phyloP scores from a whole-genome alignment of 2,113 vertebrate genomes.

The Hypomesus transpacificus region DNA sequence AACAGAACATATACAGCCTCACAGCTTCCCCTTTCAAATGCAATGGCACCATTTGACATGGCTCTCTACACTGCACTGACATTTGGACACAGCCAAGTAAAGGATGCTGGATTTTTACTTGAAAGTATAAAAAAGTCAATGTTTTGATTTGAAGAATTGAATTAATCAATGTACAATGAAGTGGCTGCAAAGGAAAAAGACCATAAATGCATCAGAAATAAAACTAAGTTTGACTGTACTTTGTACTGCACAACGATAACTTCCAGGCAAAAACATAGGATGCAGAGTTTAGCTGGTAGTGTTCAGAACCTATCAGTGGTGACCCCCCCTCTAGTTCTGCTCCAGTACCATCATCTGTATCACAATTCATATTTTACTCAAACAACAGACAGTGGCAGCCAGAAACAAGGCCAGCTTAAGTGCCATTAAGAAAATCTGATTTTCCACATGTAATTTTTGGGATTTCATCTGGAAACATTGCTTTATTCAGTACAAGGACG shows the following conservation, averaged over 20 bases:
- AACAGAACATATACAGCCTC: conserved; percentile 14
- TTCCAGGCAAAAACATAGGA: conserved; percentile 46
- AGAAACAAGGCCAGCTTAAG: neutral
- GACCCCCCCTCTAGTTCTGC: conserved; percentile 19
- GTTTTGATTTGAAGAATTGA: conserved; percentile 18
- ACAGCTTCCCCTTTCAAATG: conserved; percentile 30
- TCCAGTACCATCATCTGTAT: conserved; percentile 6
- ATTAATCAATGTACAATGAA: conserved; percentile 8
- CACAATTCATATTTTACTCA: conserved; percentile 21
- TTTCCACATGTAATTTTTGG: conserved; percentile 27
- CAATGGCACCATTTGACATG: conserved; percentile 23
- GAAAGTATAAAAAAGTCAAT: conserved; percentile 22
- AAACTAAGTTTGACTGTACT: conserved; percentile 13
- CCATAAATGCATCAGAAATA: conserved; percentile 42
- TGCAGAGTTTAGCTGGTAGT: conserved; percentile 49
- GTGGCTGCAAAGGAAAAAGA: neutral
- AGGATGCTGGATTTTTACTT: neutral
- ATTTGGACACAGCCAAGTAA: neutral
- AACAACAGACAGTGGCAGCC: conserved; percentile 23
- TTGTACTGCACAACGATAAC: conserved; percentile 29
- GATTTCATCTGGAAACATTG: conserved; percentile 32
- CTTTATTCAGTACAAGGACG: conserved; percentile 34
- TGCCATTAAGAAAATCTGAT: conserved; percentile 16
- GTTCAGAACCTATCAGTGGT: conserved; percentile 53
- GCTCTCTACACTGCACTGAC: conserved; percentile 11